Evolutionary conservation across 2,888 invertebrate species (phyloP), one percentile per base, ranked within the genome.

Genomic region (Diaperis boleti): DNA sequence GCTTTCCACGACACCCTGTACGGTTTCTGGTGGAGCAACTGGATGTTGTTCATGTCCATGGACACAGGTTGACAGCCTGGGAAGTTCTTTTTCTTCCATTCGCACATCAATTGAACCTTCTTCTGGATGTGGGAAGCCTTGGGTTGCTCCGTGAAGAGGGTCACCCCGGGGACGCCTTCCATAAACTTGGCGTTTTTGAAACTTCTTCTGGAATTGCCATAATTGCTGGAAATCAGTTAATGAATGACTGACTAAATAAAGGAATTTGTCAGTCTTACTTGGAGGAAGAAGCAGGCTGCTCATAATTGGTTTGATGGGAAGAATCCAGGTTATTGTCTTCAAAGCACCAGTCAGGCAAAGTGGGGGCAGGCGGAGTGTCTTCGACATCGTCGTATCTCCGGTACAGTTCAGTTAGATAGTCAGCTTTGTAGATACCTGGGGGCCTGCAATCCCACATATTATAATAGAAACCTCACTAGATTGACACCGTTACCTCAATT

Each of bases 1-100:
- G 99, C 99, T 79, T 99, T 99, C 99, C 99, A 99, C 1, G 98
- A 98, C 0, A 99, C 98, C 78, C 91, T 88, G 77, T 99, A 99
- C 0, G 94, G 93, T 76, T 93, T 93, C 68, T 89, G 82, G 20
- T 87, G 84, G 1, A 99, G 82, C 7, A 91, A 84, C 49, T 81
- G 80, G 42, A 99, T 83, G 80, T 99, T 99, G 0, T 85, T 77
- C 1, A 84, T 82, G 76, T 95, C 93, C 96, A 99, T 96, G 0
- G 98, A 98, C 0, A 99, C 96, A 0, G 99, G 99, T 78, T 99
- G 99, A 1, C 92, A 90, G 0, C 99, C 99, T 0, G 98, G 98
- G 82, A 99, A 99, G 0, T 94, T 96, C 10, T 85, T 85, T 2
- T 82, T 83, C 13, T 85, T 79, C 94, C 95, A 97, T 2, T 84